Conservation (phyloP, 1,140 invertebrate species). For the Drosophila kepulauana region DNA sequence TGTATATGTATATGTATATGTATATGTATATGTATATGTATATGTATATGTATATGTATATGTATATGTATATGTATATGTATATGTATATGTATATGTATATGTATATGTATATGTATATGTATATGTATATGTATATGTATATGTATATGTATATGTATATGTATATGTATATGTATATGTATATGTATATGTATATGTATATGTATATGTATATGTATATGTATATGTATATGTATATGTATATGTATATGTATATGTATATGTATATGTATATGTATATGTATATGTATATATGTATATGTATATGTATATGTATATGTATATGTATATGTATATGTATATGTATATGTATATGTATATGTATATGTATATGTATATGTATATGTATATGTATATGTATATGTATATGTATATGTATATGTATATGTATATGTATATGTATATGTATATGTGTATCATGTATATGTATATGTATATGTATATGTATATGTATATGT, state of each 20-base stretch:
- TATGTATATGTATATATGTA: too few species aligned
- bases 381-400: conserved; percentile 52
- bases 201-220: too few species aligned
- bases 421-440: conserved; percentile 54
- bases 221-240: too few species aligned
- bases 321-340: too few species aligned
- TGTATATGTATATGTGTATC: conserved; percentile 51
- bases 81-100: conserved; percentile 12
- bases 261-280: too few species aligned
- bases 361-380: conserved; percentile 54
- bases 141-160: too few species aligned
- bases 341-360: conserved; percentile 43
- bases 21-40: conserved; percentile 2
- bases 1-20: conserved; percentile 23
- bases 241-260: too few species aligned
- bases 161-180: too few species aligned
- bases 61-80: conserved; percentile 4
- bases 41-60: conserved; percentile 20
- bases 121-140: neutral
- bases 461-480: too few species aligned
- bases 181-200: too few species aligned
- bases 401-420: conserved; percentile 54
- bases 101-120: conserved; percentile 1
- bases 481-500: conserved; percentile 38
- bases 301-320: too few species aligned